A percentile compares a stretch with the other conserved stretches of the same genome.
These are phyloP conservation scores for Camelus bactrianus DNA, from an alignment of 2,113 vertebrate species.

Conservation along the genomic window DNA sequence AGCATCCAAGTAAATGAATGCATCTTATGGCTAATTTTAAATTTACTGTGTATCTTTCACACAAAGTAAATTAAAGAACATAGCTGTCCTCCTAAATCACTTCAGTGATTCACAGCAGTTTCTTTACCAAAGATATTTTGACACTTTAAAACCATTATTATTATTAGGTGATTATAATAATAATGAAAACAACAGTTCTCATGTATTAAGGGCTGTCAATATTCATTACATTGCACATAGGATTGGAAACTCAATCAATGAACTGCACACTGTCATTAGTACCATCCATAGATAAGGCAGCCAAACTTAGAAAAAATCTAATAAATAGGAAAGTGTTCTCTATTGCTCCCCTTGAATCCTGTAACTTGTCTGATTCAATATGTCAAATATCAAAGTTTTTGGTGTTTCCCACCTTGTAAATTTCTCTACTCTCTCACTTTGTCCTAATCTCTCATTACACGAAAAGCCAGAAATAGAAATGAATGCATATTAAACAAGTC, in stretches of 20 bases:
- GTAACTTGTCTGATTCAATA: background rate
- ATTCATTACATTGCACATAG: background rate
- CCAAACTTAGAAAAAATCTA: background rate
- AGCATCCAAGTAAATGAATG: background rate
- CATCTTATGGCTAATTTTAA: background rate
- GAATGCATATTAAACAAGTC: background rate
- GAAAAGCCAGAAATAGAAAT: background rate
- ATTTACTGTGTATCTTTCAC: background rate
- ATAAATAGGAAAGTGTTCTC: background rate
- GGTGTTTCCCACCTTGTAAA: background rate
- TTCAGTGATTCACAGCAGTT: background rate
- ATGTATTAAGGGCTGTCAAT: background rate
- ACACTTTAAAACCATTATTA: background rate
- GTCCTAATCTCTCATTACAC: background rate
- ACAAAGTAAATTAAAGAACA: background rate
- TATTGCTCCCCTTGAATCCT: background rate
- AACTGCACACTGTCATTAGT: background rate
- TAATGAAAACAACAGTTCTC: background rate
- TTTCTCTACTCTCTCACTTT: background rate
- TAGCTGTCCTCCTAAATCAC: background rate
- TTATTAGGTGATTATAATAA: background rate
- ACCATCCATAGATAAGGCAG: background rate
- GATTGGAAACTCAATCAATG: background rate
- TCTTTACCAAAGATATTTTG: background rate
- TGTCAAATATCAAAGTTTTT: conserved; percentile 1